Base-by-base conservation (phyloP, 2,113 vertebrate species). In the Chiloscyllium plagiosum region DNA sequence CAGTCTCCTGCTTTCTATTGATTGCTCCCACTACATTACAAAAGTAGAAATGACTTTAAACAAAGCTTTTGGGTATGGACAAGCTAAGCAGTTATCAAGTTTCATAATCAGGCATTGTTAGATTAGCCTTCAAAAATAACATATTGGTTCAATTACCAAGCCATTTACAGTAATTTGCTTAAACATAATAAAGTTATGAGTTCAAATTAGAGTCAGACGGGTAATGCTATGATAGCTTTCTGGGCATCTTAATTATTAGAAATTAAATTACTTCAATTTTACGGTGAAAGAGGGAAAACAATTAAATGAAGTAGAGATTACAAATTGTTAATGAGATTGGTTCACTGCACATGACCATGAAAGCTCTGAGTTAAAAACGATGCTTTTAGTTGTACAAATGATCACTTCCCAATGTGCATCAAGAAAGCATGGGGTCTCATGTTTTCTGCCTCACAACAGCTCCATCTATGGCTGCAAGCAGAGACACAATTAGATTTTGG, bases 121-220 rank as follows among this genome's bases (percentile, higher is more conserved):
- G 61, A 66, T 92, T 92, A 42, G 29, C 33, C 17, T 37, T 92
- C 56, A 92, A 66, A 61, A 66, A 92, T 92, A 92, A 92, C 89
- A 61, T 90, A 92, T 66, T 66, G 61, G 37, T 92, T 92, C 65
- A 92, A 92, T 92, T 92, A 92, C 61, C 66, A 92, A 92, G 37
- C 33, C 24, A 92, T 66, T 92, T 92, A 20, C 37, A 19, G 33
- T 66, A 65, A 92, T 92, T 92, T 92, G 61, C 33, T 66, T 65
- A 66, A 92, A 66, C 61, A 90, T 90, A 90, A 90, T 90, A 89
- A 89, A 50, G 50, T 89, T 89, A 56, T 89, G 86, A 89, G 50
- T 26, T 90, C 52, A 90, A 33, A 90, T 33, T 52, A 92, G 29
- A 90, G 29, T 65, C 52, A 90, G 52, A 90, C 15, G 50, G 26